phyloP scores from a whole-genome alignment of 2,888 invertebrate genomes.

The Dasysyrphus albostriatus region DNA sequence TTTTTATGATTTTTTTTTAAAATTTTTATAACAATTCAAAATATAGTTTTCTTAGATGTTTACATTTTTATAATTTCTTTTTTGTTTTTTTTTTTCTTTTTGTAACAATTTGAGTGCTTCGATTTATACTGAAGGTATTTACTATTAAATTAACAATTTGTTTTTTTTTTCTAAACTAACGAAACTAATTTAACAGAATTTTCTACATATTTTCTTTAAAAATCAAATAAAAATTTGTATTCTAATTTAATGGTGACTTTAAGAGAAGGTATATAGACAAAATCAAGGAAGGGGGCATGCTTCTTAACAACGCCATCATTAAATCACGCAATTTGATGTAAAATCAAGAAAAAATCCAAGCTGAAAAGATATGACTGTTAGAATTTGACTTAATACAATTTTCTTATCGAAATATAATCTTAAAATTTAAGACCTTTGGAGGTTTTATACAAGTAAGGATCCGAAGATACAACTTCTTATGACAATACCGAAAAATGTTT shows the following conservation, averaged over 20 bases:
- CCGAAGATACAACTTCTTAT: slow-evolving; percentile 3
- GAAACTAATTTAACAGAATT: not conserved
- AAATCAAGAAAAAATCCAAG: not conserved
- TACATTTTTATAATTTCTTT: not conserved
- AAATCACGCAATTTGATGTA: not conserved
- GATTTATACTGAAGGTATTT: slow-evolving; percentile 43
- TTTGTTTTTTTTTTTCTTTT: not conserved
- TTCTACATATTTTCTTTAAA: not conserved
- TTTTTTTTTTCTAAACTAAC: slow-evolving; percentile 10
- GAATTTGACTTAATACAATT: not conserved
- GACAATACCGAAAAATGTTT: slow-evolving; percentile 1
- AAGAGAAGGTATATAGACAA: not conserved
- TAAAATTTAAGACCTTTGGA: not conserved
- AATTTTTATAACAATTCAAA: slow-evolving; percentile 42
- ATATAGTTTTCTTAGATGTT: slow-evolving; percentile 33
- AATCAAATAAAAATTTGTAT: not conserved
- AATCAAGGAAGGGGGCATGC: not conserved
- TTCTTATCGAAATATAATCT: not conserved
- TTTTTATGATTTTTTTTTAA: slow-evolving; percentile 31
- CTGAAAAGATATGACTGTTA: not conserved
- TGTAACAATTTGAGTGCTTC: slow-evolving; percentile 50
- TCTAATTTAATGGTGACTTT: not conserved
- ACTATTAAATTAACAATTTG: slow-evolving; percentile 24
- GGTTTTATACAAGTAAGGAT: not conserved
- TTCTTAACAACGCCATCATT: not conserved